Percentiles rank a stretch among this genome's conserved stretches.
These are phyloP conservation scores for Teleiodes luculella DNA, from an alignment of 2,888 invertebrate species.

Conservation along the genomic window DNA sequence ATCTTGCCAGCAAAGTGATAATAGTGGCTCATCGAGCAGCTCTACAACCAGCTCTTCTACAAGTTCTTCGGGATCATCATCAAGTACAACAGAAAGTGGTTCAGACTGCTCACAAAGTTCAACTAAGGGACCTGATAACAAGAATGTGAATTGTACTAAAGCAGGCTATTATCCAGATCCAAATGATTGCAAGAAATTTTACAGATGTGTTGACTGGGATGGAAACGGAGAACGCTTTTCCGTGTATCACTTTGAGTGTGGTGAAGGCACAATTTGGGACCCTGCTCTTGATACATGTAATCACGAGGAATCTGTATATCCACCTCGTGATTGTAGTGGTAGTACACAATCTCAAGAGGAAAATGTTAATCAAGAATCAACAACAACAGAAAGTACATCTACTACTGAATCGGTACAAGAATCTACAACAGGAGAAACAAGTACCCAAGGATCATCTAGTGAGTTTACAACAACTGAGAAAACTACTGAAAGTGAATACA, in stretches of 20 bases:
- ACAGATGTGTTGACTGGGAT: constrained; percentile 82
- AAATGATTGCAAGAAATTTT: constrained; percentile 81
- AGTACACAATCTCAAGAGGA: constrained; percentile 46
- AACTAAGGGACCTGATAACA: constrained; percentile 43
- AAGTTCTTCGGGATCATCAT: constrained; percentile 26
- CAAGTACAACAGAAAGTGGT: constrained; percentile 35
- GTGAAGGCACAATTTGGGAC: constrained; percentile 86
- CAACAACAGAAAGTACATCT: constrained; percentile 25
- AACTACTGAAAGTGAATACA: constrained; percentile 22
- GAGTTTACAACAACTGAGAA: constrained; percentile 28
- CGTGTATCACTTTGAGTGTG: constrained; percentile 82
- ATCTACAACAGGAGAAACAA: constrained; percentile 32
- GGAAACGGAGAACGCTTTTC: constrained; percentile 76
- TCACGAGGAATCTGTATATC: constrained; percentile 81
- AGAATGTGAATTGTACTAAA: constrained; percentile 65
- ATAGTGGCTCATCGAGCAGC: constrained; percentile 22
- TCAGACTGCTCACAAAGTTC: constrained; percentile 44
- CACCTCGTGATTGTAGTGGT: constrained; percentile 67
- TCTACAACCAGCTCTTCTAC: constrained; percentile 24
- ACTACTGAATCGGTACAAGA: constrained; percentile 27
- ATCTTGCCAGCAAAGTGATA: constrained; percentile 44
- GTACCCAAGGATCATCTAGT: constrained; percentile 28
- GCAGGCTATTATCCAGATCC: constrained; percentile 81
- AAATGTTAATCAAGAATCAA: constrained; percentile 31
- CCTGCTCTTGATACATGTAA: constrained; percentile 83